Base-by-base conservation (phyloP, 2,113 vertebrate genomes). In the Syngnathus floridae region DNA sequence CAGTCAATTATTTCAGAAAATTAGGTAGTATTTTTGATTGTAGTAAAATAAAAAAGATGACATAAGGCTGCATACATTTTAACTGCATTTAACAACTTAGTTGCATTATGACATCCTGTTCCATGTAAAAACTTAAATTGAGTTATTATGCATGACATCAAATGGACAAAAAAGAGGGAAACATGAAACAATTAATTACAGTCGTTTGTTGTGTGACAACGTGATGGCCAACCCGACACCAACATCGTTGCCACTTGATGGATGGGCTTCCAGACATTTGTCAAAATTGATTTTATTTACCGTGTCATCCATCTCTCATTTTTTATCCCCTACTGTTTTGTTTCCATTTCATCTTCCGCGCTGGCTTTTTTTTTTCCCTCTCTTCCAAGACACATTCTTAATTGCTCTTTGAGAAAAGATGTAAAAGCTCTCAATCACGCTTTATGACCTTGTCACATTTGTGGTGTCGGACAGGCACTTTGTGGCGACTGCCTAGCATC, bases 231-330 rank as follows among this genome's bases (percentile, higher is more conserved):
- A 78, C 54, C 74, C 88, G 86, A 89, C 87, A 85, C 76, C 71
- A 73, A 65, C 84, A 85, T 89, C 89, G 88, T 88, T 88, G 80
- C 77, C 74, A 78, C 49, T 65, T 90, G 90, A 90, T 89, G 87
- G 88, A 88, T 90, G 86, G 79, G 79, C 69, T 76, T 79, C 35
- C 69, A 82, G 83, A 84, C 86, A 84, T 86, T 85, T 88, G 87
- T 80, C 82, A 83, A 87, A 84, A 82, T 90, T 85, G 76, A 87
- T 89, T 90, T 89, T 89, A 87, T 88, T 90, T 88, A 86, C 84
- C 82, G 72, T 82, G 74, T 77, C 71, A 72, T 66, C 66, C 66
- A 73, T 69, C 73, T 74, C 46, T 4, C 45, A 6, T 9, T 37
- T 14, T 40, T 36, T 21, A 3, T 22, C 6, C 14, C 58, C 65